Evolutionary conservation across 2,797 vertebrate genomes (phyloP).

Genomic region (Poecilia velifera): DNA sequence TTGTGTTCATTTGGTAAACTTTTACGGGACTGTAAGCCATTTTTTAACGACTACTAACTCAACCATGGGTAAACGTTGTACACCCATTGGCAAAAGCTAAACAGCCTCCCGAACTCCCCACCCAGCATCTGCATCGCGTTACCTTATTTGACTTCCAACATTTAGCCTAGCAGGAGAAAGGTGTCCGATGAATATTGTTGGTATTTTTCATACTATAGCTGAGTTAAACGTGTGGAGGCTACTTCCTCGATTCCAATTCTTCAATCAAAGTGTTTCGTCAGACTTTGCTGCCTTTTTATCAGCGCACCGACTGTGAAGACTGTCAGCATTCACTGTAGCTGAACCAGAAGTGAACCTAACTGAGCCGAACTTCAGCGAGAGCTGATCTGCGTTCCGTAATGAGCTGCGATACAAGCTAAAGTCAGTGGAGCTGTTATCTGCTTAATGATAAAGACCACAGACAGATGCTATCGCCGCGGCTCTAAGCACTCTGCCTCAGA

Average conservation of each 20-base stretch:
- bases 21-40: background rate
- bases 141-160: background rate
- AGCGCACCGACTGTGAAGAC: background rate
- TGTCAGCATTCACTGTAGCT: conserved; percentile 19
- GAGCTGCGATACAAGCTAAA: conserved; percentile 60
- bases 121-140: background rate
- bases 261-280: background rate
- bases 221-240: background rate
- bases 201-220: background rate
- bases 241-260: background rate
- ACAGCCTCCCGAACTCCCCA: background rate
- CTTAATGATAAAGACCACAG: conserved; percentile 68
- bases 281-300: background rate
- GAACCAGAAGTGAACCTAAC: conserved; percentile 42
- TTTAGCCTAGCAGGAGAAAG: background rate
- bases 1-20: background rate
- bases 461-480: conserved; percentile 63
- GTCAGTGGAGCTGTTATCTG: conserved; percentile 62
- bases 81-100: background rate
- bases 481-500: conserved; percentile 48
- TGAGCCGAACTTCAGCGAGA: conserved; percentile 40
- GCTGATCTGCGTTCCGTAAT: conserved; percentile 53
- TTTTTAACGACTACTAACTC: background rate
- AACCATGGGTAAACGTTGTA: background rate
- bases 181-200: background rate